A percentile compares a stretch with the other conserved stretches of the same genome.
These are phyloP conservation scores for Syngnathus typhle DNA, from an alignment of 2,113 vertebrate species.

Conservation along the genomic window DNA sequence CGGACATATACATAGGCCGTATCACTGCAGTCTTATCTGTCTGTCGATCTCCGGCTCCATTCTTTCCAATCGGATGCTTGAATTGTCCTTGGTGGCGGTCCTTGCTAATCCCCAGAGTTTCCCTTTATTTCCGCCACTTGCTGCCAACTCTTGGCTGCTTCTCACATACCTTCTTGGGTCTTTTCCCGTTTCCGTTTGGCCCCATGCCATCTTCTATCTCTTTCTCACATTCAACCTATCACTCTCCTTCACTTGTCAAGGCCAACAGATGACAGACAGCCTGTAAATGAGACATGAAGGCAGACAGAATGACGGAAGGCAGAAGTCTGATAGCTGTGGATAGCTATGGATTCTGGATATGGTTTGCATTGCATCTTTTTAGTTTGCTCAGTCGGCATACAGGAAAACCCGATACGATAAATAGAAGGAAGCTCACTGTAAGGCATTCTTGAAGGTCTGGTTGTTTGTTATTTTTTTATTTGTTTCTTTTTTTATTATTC, in stretches of 20 bases:
- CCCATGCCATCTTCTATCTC: conserved; percentile 4
- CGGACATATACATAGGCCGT: no score
- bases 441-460: neutral
- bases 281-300: conserved; percentile 51
- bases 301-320: conserved; percentile 11
- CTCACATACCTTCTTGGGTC: conserved; percentile 6
- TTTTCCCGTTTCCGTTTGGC: neutral
- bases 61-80: conserved; percentile 25
- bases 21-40: no score
- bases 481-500: neutral
- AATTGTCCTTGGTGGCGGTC: conserved; percentile 53
- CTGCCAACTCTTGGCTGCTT: neutral
- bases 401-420: neutral
- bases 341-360: conserved; percentile 39
- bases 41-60: no score
- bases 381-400: neutral
- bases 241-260: conserved; percentile 52
- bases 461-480: neutral
- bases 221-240: conserved; percentile 21
- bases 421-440: neutral
- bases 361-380: conserved; percentile 23
- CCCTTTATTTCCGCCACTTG: conserved; percentile 1
- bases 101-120: conserved; percentile 29
- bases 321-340: conserved; percentile 42
- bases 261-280: conserved; percentile 29